Conservation (phyloP, 2,888 invertebrate genomes). For the Sinotaia quadrata region DNA sequence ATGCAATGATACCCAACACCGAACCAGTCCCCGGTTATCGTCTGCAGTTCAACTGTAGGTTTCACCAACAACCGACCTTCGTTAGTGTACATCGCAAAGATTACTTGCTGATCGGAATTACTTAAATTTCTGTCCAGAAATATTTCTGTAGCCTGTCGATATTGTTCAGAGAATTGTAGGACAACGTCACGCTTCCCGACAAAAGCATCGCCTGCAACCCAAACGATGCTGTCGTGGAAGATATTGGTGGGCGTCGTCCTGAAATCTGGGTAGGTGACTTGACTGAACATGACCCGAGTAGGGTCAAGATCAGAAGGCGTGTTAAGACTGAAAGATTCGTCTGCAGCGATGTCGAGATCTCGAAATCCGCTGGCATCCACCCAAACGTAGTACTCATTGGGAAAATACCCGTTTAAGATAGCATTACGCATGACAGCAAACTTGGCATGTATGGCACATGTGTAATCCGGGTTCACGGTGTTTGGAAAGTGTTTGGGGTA, state of each 20-base stretch:
- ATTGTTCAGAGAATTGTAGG: not conserved
- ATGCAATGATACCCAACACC: not conserved
- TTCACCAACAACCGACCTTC: not conserved
- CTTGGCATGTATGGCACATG: constrained; percentile 27
- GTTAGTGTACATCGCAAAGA: not conserved
- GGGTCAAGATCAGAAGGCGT: not conserved
- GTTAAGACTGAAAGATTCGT: not conserved
- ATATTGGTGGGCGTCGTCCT: not conserved
- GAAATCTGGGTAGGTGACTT: not conserved
- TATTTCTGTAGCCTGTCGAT: not conserved
- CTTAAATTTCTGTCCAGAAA: constrained; percentile 1
- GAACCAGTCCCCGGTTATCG: not conserved
- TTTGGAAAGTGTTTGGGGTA: constrained; percentile 21
- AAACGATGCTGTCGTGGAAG: not conserved
- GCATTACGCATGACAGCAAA: constrained; percentile 12
- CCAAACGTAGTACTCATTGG: constrained; percentile 5
- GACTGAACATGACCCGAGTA: not conserved
- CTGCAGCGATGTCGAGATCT: not conserved
- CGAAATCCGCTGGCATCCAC: constrained; percentile 15
- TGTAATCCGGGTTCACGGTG: constrained; percentile 15
- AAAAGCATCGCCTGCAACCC: constrained; percentile 20
- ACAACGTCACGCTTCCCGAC: constrained; percentile 15
- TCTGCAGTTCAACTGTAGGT: not conserved
- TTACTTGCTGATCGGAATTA: constrained; percentile 22
- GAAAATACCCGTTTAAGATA: not conserved